Base-by-base conservation (phyloP, 2,888 invertebrate genomes). In the Hemaris fuciformis region DNA sequence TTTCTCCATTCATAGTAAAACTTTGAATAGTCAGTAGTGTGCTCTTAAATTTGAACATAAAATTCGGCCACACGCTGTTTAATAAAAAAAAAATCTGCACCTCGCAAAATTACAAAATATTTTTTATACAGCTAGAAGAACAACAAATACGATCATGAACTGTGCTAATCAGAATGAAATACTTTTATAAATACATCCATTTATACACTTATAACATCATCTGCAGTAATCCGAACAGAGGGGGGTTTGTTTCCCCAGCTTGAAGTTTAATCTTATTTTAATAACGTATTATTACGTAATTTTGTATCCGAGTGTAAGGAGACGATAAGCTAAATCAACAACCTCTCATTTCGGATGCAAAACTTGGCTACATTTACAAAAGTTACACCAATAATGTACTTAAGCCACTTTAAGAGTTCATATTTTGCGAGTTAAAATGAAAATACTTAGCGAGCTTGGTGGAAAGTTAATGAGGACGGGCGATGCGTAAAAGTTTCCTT, bases 231-330 rank as follows among this genome's bases (percentile, higher is more conserved):
- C 57, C 25, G 10, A 15, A 41, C 22, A 63, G 64, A 66, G 58
- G 46, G 58, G 46, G 62, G 66, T 66, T 69, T 66, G 65, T 66
- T 66, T 20, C 20, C 68, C 66, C 66, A 71, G 66, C 67, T 62
- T 59, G 63, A 64, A 56, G 64, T 66, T 66, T 75, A 75, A 79
- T 79, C 77, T 77, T 73, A 78, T 76, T 77, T 74, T 75, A 81
- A 80, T 77, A 77, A 75, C 72, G 75, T 77, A 76, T 80, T 79
- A 76, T 74, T 72, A 74, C 72, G 70, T 73, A 73, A 77, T 81
- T 80, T 71, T 63, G 70, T 72, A 75, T 74, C 79, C 67, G 79
- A 73, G 75, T 81, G 81, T 74, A 70, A 74, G 69, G 74, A 69
- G 62, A 69, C 71, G 81, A 81, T 82, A 81, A 81, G 78, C 68